Evolutionary conservation across 2,888 invertebrate species (phyloP).

Genomic region (Cheilosia variabilis): DNA sequence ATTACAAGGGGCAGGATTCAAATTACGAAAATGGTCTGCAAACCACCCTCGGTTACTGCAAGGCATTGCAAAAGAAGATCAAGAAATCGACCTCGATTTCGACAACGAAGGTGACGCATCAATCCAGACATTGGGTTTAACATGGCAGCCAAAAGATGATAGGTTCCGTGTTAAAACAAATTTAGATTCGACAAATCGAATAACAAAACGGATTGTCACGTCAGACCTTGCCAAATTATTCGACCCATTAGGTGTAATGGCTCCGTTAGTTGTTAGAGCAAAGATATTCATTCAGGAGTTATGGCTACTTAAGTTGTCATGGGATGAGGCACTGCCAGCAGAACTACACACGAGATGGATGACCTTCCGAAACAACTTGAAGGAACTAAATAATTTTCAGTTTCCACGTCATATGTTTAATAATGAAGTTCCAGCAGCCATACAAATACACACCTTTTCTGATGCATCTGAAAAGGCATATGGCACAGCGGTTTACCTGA

Average conservation of each 20-base stretch:
- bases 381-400: slow-evolving; percentile 11
- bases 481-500: slow-evolving; percentile 25
- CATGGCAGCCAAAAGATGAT: slow-evolving; percentile 51
- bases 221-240: slow-evolving; percentile 53
- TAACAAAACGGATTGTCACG: slow-evolving; percentile 47
- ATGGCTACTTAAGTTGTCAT: slow-evolving; percentile 52
- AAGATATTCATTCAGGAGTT: slow-evolving; percentile 64
- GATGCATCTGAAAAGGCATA: slow-evolving; percentile 59
- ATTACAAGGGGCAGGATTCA: slow-evolving; percentile 48
- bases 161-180: slow-evolving; percentile 43
- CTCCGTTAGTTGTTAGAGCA: slow-evolving; percentile 49
- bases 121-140: slow-evolving; percentile 47
- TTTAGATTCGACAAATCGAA: slow-evolving; percentile 7
- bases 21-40: slow-evolving; percentile 45
- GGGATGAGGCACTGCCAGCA: slow-evolving; percentile 53
- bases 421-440: slow-evolving; percentile 4
- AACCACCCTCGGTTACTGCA: too few relatives aligned
- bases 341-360: slow-evolving; percentile 12
- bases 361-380: neutral
- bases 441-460: slow-evolving; percentile 60
- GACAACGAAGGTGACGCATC: neutral
- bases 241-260: slow-evolving; percentile 56
- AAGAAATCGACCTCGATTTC: slow-evolving; percentile 51
- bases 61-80: slow-evolving; percentile 38
- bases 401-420: slow-evolving; percentile 33